These are phyloP conservation scores for Diogma glabrata DNA, from an alignment of 2,888 invertebrate species.

Conservation along the genomic window DNA sequence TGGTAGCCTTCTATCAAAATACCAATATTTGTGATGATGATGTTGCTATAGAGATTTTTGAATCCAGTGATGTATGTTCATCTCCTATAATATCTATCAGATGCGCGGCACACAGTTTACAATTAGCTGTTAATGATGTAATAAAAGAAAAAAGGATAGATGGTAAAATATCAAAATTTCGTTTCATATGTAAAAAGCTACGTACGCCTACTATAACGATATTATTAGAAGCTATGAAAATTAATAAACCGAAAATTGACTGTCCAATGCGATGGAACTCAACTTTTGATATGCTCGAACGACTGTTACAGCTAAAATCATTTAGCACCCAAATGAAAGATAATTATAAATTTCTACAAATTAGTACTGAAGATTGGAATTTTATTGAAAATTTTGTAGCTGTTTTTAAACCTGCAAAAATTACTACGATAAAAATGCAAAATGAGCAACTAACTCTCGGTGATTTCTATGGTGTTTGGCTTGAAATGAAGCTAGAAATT, in stretches of 20 bases:
- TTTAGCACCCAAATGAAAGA: too few relatives aligned
- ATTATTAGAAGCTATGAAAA: not conserved
- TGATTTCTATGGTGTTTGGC: not conserved
- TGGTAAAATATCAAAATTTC: not conserved
- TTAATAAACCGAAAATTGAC: not conserved
- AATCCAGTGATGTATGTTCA: too few relatives aligned
- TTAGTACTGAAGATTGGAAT: not conserved
- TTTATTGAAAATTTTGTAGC: not conserved
- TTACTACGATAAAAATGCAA: not conserved
- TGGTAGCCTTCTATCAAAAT: not conserved
- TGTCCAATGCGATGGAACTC: not conserved
- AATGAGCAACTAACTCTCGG: not conserved
- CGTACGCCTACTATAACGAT: not conserved
- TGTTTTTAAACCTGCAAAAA: too few relatives aligned
- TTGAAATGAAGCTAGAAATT: not conserved
- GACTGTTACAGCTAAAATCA: too few relatives aligned
- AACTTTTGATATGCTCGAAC: not conserved
- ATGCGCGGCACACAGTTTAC: not conserved
- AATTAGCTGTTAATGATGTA: not conserved
- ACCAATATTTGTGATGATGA: not conserved
- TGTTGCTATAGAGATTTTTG: too few relatives aligned
- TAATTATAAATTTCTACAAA: not conserved
- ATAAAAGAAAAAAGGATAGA: not conserved
- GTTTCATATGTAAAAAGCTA: not conserved
- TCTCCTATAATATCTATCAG: not conserved